Evolutionary conservation across 1,140 invertebrate species (phyloP).

Genomic region (Yoshiicerus persimilis): DNA sequence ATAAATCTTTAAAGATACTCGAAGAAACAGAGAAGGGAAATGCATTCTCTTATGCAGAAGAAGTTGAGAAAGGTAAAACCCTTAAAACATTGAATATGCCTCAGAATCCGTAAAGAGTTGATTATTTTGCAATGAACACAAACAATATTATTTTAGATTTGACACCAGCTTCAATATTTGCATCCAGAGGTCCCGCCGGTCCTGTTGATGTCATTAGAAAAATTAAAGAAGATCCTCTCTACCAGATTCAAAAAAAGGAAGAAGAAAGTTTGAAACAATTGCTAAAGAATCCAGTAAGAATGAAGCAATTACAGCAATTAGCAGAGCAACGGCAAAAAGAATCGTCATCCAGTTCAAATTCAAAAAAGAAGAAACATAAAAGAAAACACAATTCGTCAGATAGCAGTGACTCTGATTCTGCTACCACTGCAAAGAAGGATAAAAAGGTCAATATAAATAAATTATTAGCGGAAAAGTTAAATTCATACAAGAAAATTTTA

Average conservation of each 20-base stretch:
- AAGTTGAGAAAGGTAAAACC: conserved; percentile 47
- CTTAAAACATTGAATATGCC: neutral
- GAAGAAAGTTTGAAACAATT: conserved; percentile 46
- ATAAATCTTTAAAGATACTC: conserved; percentile 76
- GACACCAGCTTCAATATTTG: conserved; percentile 48
- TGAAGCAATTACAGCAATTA: conserved; percentile 47
- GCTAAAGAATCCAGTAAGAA: conserved; percentile 46
- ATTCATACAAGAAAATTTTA: neutral
- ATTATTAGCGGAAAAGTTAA: conserved; percentile 22
- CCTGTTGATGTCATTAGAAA: conserved; percentile 48
- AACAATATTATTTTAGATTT: conserved; percentile 44
- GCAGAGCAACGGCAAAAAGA: conserved; percentile 12
- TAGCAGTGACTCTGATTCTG: neutral
- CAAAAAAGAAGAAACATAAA: conserved; percentile 41
- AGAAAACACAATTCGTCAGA: conserved; percentile 20
- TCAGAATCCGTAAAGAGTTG: neutral
- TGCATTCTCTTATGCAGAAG: conserved; percentile 38
- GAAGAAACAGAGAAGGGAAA: conserved; percentile 62
- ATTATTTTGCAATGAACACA: neutral
- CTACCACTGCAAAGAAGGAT: neutral
- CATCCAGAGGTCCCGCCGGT: neutral
- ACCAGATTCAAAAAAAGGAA: conserved; percentile 50
- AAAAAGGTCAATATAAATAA: neutral
- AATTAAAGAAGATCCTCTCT: conserved; percentile 50
- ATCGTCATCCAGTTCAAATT: neutral